Evolutionary conservation across 2,888 invertebrate genomes (phyloP).

Genomic region (Drosophila suboccidentalis): DNA sequence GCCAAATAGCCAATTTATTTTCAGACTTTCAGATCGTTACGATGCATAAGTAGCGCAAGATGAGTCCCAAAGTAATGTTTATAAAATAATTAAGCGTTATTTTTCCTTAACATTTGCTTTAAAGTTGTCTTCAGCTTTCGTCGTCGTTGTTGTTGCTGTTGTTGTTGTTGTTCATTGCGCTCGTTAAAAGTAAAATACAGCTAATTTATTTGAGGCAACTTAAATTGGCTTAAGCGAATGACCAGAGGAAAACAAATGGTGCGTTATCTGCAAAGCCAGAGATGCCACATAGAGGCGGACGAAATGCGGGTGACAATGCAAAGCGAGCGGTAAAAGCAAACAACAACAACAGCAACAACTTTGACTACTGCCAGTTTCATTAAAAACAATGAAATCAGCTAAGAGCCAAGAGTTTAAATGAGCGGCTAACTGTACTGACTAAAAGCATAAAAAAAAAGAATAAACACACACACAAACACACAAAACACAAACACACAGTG

Average conservation of each 20-base stretch:
- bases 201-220: conserved; percentile 79
- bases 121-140: conserved; percentile 6
- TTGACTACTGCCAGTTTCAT: conserved; percentile 74
- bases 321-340: conserved; percentile 44
- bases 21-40: conserved; percentile 17
- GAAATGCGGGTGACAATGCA: conserved; percentile 71
- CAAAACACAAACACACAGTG: conserved; percentile 20
- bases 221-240: conserved; percentile 80
- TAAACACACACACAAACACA: conserved; percentile 4
- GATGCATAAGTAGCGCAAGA: neutral
- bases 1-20: conserved; percentile 16
- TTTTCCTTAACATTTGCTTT: conserved; percentile 55
- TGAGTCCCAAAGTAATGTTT: conserved; percentile 39
- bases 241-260: conserved; percentile 76
- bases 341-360: conserved; percentile 30
- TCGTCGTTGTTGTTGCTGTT: neutral
- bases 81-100: conserved; percentile 63
- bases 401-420: conserved; percentile 79
- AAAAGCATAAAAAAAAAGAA: conserved; percentile 46
- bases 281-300: conserved; percentile 33
- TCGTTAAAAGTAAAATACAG: conserved; percentile 72
- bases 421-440: conserved; percentile 68
- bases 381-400: conserved; percentile 82
- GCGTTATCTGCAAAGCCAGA: conserved; percentile 71
- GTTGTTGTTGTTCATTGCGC: conserved; percentile 17